Base-by-base conservation (phyloP, 2,113 vertebrate species). In the Donacobius atricapilla region DNA sequence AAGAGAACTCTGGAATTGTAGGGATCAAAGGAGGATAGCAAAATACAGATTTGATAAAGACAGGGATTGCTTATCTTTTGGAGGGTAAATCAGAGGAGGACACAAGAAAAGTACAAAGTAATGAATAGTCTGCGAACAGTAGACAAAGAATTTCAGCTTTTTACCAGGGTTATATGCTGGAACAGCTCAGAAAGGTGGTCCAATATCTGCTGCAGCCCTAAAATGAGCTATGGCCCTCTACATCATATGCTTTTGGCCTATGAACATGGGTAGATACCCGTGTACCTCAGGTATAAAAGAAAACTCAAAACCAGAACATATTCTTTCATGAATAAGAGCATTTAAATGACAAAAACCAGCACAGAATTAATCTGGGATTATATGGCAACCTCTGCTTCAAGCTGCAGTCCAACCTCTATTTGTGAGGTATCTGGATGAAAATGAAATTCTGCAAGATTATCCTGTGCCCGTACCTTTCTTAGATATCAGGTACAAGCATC, bases 1-100 rank as follows among this genome's bases (percentile, higher is more conserved):
- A 94, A 95, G 82, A 47, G 28, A 93, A 35, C 31, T 65, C 63
- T 76, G 56, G 47, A 93, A 86, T n/a, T 91, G 47, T 42, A 86
- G 42, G 63, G 68, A 91, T 90, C 78, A 88, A 91, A 91, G 70
- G 33, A 83, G 42, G 47, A 83, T 80, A 91, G 31, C 58, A 92
- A 91, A 92, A 90, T 63, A 86, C 42, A 86, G 58, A 92, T 83
- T 94, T 93, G 70, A 80, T 87, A 91, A 93, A 90, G 87, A 68
- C 21, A 73, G 3, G 60, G 58, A 63, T 56, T 93, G 28, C 51
- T 95, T 94, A 58, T 83, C 54, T 83, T 84, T 57, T 48, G 39
- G 28, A 91, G 4, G 3, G 33, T 86, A 86, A 93, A 80, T 80
- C 30, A 72, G 85, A 94, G 15, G 17, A 47, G 15, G 13, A 66